Evolutionary conservation across 2,888 invertebrate species (phyloP), one percentile per base, ranked within the genome.

Genomic region (Sabellastarte sp.): DNA sequence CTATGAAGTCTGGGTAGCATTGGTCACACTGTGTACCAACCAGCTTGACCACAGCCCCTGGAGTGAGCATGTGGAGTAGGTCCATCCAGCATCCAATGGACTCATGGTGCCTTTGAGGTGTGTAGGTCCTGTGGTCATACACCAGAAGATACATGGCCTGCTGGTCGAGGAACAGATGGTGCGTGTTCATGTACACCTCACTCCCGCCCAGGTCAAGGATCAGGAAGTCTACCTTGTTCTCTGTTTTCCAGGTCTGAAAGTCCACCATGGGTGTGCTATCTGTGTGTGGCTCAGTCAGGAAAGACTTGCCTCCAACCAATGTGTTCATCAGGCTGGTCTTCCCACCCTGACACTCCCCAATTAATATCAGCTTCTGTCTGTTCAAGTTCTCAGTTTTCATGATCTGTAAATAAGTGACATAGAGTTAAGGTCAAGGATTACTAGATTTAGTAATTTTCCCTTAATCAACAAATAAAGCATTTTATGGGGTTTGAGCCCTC

Each of bases 311-410:
- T 28, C 72, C 71, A 3, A 76, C 69, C 63, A 81, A 63, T 1
- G 77, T 74, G 53, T 73, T 69, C 1, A 76, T 71, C 31, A 82
- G 72, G 59, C 78, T 76, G 1, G 81, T 81, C 68, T 82, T 82
- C 3, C 82, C 82, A 63, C 77, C 71, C 62, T 76, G 77, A n/a
- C 69, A 72, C 15, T 77, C 76, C 3, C 82, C 82, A 28, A 82
- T 61, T 30, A 80, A 59, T 31, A 79, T 68, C 63, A 82, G 67
- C 68, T 80, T 58, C 61, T 79, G 80, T 32, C 77, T 66, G 63
- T 80, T 81, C 2, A 80, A 75, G 61, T 81, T 78, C 63, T 80
- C 77, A 5, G 78, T 80, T 61, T 76, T 73, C 61, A 74, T 77
- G 52, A 81, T 80, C 50, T 77, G 74, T n/a, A n/a, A n/a, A n/a